These are phyloP conservation scores for Epinephelus moara DNA, from an alignment of 2,113 vertebrate genomes.

Conservation along the genomic window DNA sequence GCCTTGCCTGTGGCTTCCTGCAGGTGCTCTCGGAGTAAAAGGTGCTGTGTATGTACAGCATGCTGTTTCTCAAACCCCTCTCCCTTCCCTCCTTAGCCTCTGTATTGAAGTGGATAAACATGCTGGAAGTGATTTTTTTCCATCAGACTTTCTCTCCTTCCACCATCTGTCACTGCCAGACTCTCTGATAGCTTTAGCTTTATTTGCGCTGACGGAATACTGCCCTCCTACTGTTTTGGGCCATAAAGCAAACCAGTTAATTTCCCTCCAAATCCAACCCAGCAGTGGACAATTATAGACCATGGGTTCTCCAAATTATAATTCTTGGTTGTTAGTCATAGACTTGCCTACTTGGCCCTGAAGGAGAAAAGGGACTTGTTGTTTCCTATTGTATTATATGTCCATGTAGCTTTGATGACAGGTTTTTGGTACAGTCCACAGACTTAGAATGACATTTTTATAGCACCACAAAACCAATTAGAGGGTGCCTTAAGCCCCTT, in stretches of 20 bases:
- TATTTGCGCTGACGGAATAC: slow-evolving; percentile 5
- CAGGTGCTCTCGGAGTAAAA: background rate
- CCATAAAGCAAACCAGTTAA: slow-evolving; percentile 10
- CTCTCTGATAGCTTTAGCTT: slow-evolving; percentile 29
- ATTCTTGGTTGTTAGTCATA: background rate
- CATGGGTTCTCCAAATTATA: background rate
- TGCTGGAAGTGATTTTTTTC: slow-evolving; percentile 33
- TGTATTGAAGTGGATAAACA: slow-evolving; percentile 19
- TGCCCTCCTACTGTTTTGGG: background rate
- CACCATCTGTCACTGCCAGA: slow-evolving; percentile 44
- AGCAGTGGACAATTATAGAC: background rate
- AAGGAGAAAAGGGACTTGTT: background rate
- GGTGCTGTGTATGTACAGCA: background rate
- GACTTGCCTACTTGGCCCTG: background rate
- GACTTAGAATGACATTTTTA: no score
- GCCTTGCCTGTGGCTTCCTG: background rate
- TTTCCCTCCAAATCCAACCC: background rate
- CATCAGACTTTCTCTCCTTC: slow-evolving; percentile 36
- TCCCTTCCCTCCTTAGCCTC: background rate
- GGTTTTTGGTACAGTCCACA: background rate
- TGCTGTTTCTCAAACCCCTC: background rate
- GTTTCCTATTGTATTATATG: no score
- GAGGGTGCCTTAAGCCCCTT: no score
- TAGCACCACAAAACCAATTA: no score
- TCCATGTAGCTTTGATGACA: background rate